These are phyloP conservation scores for Epirrhoe tristata DNA, from an alignment of 2,888 invertebrate genomes.

Conservation along the genomic window DNA sequence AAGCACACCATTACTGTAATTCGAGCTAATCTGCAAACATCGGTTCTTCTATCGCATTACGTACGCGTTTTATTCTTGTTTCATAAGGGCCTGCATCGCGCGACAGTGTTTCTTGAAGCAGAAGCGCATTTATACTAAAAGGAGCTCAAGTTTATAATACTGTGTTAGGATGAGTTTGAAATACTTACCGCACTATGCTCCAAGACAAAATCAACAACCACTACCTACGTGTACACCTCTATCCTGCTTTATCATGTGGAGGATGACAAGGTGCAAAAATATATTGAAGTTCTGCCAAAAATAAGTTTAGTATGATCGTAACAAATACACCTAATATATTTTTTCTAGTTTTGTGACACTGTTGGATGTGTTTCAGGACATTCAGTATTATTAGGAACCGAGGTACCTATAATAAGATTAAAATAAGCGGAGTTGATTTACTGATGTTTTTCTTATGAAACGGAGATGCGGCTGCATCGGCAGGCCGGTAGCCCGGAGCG, in stretches of 20 bases:
- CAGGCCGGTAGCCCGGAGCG: slow-evolving; percentile 27
- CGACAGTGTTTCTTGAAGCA: background rate
- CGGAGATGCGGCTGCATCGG: background rate
- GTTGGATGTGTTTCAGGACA: too few relatives aligned
- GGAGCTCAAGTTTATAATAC: background rate
- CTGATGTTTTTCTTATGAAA: background rate
- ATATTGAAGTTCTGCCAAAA: too few relatives aligned
- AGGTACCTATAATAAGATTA: background rate
- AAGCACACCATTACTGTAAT: slow-evolving; percentile 16
- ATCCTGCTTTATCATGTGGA: too few relatives aligned
- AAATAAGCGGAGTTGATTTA: slow-evolving; percentile 1
- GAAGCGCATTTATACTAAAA: background rate
- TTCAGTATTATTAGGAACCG: background rate
- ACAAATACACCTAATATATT: too few relatives aligned
- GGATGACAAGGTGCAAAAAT: too few relatives aligned
- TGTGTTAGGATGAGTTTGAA: too few relatives aligned
- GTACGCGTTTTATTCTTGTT: slow-evolving; percentile 18
- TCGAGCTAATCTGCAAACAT: slow-evolving; percentile 25
- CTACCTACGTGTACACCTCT: too few relatives aligned
- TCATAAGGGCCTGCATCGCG: background rate
- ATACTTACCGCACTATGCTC: too few relatives aligned
- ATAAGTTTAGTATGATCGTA: too few relatives aligned
- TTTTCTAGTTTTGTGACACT: too few relatives aligned
- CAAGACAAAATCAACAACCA: too few relatives aligned
- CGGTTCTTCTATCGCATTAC: slow-evolving; percentile 20